Evolutionary conservation across 2,888 invertebrate species (phyloP), one percentile per base, ranked within the genome.

Genomic region (Brenthis hecate): DNA sequence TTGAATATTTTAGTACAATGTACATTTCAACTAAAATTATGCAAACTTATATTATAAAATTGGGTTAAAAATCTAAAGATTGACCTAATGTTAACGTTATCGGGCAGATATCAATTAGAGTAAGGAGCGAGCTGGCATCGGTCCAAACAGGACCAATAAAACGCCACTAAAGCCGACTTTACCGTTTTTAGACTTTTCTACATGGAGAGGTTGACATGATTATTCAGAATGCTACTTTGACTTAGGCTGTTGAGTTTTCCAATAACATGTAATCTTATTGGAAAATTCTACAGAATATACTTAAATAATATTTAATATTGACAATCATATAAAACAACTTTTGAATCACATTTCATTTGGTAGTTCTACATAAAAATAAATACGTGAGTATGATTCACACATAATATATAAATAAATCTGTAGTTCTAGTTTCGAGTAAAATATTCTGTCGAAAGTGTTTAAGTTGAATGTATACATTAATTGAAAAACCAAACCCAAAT

Each of bases 71-170:
- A 28, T 61, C 32, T 13, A 55, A 51, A 66, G 36, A 23, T 56
- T 55, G 36, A 50, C 66, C 66, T 72, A 70, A 70, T 73, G 70
- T 69, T 73, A 73, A 73, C 70, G 81, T 82, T 83, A 82, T 83
- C 81, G 81, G 87, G 85, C 85, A 86, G 84, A 88, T 89, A 90
- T 91, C 91, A 91, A 91, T 91, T 91, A 91, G 86, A 85, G 74
- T 81, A 85, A 78, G 73, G 76, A 82, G 71, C 67, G 78, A 80
- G 82, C 82, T 91, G 91, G 91, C 91, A 74, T 62, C 72, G 77
- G 68, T 86, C 91, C 91, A 91, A 91, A 82, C 82, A 77, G 81
- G 80, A 83, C 85, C 83, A 89, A 89, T 89, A 89, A 90, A 91
- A 88, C 77, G 81, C 83, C 82, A 85, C 85, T 90, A 89, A 88